Percentiles rank a stretch among this genome's conserved stretches.
These are phyloP conservation scores for Neotragus moschatus DNA, from an alignment of 2,113 vertebrate species.

Conservation along the genomic window DNA sequence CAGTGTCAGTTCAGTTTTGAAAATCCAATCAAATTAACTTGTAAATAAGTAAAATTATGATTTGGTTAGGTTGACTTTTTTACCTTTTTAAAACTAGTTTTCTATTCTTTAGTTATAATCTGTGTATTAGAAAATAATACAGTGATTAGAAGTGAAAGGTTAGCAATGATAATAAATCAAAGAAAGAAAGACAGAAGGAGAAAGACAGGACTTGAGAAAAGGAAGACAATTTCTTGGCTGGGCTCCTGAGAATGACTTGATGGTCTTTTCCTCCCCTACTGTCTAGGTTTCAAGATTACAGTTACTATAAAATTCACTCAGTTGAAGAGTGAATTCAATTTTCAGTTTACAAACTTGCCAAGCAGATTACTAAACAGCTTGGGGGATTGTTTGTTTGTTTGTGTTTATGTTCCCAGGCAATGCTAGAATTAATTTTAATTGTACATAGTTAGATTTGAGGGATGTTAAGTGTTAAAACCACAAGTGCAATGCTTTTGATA, in stretches of 20 bases:
- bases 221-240: background rate
- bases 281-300: background rate
- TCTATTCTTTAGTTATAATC: background rate
- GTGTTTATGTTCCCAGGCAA: background rate
- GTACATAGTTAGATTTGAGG: background rate
- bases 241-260: background rate
- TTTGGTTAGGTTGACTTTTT: background rate
- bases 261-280: background rate
- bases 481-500: background rate
- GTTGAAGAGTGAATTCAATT: conserved; percentile 20
- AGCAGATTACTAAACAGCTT: background rate
- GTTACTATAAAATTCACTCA: background rate
- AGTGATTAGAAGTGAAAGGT: background rate
- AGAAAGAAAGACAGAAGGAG: background rate
- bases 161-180: background rate
- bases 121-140: background rate
- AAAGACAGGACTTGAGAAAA: background rate
- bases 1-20: background rate
- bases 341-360: conserved; percentile 4
- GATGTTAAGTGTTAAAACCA: background rate
- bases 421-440: background rate
- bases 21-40: background rate
- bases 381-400: background rate
- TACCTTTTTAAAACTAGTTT: background rate
- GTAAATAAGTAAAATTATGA: background rate